phyloP scores from a whole-genome alignment of 2,888 invertebrate species.

The Mythimna vitellina region DNA sequence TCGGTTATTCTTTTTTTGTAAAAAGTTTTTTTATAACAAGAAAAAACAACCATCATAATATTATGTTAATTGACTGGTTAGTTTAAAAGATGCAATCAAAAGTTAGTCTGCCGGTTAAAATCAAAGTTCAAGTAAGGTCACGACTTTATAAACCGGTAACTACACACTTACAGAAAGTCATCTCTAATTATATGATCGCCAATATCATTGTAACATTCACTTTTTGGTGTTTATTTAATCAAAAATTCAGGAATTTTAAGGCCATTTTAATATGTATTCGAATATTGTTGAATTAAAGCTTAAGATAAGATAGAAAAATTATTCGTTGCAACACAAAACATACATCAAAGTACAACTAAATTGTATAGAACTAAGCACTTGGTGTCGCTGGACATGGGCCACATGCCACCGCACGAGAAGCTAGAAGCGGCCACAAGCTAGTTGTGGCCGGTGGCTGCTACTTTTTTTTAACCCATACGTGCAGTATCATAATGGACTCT shows the following conservation, averaged over 20 bases:
- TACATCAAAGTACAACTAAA: too few species aligned
- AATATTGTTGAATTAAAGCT: not conserved
- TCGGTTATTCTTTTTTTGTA: too few species aligned
- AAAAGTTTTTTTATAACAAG: too few species aligned
- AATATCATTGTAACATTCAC: constrained; percentile 1
- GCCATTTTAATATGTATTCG: constrained; percentile 9
- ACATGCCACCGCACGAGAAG: too few species aligned
- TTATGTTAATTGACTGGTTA: not conserved
- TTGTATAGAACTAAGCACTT: too few species aligned
- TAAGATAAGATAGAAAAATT: not conserved
- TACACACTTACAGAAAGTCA: constrained; percentile 13
- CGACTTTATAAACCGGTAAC: constrained; percentile 5
- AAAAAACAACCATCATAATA: not conserved
- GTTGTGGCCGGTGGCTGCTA: too few species aligned
- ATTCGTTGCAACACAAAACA: not conserved
- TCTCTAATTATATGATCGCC: not conserved
- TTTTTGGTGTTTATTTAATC: not conserved
- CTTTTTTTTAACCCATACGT: too few species aligned
- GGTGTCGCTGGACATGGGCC: too few species aligned
- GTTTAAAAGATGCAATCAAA: not conserved
- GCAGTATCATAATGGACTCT: too few species aligned
- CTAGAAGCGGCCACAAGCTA: too few species aligned
- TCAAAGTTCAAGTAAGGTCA: constrained; percentile 14
- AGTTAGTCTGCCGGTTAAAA: not conserved
- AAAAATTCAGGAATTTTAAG: not conserved